Conservation (phyloP, 2,797 vertebrate genomes). For the Anas bernieri region DNA sequence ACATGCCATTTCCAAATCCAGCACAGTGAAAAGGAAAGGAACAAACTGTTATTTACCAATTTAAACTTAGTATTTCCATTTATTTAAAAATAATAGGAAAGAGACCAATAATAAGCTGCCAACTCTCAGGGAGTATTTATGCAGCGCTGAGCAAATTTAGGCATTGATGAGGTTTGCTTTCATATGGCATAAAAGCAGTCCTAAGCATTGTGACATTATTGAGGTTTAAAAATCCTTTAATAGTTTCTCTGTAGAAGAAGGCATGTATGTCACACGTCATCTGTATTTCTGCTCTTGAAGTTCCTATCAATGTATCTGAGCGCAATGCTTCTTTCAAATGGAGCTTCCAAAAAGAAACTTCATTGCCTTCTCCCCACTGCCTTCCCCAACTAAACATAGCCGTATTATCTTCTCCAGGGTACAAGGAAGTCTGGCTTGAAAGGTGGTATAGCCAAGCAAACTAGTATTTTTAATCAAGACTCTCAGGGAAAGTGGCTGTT, state of each 20-base stretch:
- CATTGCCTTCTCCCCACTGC: not conserved
- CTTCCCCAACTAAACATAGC: not conserved
- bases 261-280: not conserved
- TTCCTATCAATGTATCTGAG: not conserved
- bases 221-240: constrained; percentile 13
- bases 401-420: not conserved
- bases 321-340: not conserved
- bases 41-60: not conserved
- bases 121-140: constrained; percentile 64
- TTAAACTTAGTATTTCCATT: not conserved
- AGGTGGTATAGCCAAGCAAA: not conserved
- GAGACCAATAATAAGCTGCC: not conserved
- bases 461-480: not conserved
- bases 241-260: constrained; percentile 60
- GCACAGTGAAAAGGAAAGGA: not conserved
- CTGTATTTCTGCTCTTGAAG: not conserved
- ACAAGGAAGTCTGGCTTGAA: not conserved
- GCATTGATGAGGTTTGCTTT: constrained; percentile 57
- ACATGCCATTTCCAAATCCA: not conserved
- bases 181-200: constrained; percentile 49
- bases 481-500: not conserved
- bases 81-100: not conserved
- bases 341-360: not conserved
- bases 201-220: constrained; percentile 4
- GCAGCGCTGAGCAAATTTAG: constrained; percentile 51